Percentiles rank a stretch among this genome's conserved stretches.
These are phyloP conservation scores for Drosophila virilis DNA, from an alignment of 1,140 invertebrate species.

Conservation along the genomic window DNA sequence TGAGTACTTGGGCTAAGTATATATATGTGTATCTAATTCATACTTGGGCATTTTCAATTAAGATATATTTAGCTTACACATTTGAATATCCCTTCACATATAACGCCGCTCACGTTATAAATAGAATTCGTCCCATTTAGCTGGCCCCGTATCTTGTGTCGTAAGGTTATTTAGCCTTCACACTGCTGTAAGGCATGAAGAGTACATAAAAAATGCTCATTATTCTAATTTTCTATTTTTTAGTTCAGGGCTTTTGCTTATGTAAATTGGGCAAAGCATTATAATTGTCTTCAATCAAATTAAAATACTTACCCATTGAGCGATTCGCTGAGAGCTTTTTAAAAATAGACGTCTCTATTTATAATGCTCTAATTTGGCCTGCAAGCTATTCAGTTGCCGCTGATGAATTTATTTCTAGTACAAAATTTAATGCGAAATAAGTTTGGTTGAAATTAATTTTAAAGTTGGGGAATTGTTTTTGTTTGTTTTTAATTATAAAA, in stretches of 20 bases:
- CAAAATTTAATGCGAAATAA: slow-evolving; percentile 55
- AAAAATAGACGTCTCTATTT: slow-evolving; percentile 70
- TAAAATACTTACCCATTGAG: slow-evolving; percentile 29
- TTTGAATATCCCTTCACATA: slow-evolving; percentile 9
- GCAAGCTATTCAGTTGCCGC: slow-evolving; percentile 29
- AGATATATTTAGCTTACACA: neutral
- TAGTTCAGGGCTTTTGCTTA: slow-evolving; percentile 14
- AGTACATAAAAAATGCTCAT: neutral
- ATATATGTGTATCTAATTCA: no score
- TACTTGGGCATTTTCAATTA: no score
- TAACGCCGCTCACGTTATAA: neutral
- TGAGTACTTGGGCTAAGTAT: no score
- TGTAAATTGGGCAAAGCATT: slow-evolving; percentile 12
- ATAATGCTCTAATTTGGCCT: slow-evolving; percentile 47
- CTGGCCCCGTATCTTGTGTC: neutral
- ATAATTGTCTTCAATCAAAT: slow-evolving; percentile 46
- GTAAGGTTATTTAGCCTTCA: slow-evolving; percentile 10
- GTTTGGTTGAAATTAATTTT: slow-evolving; percentile 69
- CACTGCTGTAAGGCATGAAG: neutral
- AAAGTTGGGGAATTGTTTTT: slow-evolving; percentile 54
- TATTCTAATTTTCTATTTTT: slow-evolving; percentile 2
- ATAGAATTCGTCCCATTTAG: slow-evolving; percentile 20
- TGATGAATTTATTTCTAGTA: slow-evolving; percentile 49
- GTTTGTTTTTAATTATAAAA: slow-evolving; percentile 80
- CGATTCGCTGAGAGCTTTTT: slow-evolving; percentile 29